Conservation (phyloP, 2,113 vertebrate species). For the Passer domesticus region DNA sequence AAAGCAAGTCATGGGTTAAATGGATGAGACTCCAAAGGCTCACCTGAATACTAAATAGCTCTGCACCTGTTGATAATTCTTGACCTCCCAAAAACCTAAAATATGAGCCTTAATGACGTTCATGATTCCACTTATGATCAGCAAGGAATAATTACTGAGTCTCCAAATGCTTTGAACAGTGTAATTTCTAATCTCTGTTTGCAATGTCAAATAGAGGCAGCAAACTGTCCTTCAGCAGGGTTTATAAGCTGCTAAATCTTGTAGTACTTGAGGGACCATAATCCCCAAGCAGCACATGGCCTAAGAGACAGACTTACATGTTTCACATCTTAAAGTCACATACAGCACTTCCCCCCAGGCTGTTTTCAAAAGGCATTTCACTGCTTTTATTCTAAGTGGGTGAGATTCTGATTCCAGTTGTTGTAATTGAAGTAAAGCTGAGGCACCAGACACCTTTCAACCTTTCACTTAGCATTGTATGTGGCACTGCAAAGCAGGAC, state of each 20-base stretch:
- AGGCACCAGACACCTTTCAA: neutral
- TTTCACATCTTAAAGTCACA: neutral
- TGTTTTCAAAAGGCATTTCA: neutral
- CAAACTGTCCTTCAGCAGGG: constrained; percentile 8
- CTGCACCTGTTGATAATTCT: neutral
- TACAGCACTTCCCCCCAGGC: neutral
- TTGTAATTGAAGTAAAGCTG: neutral
- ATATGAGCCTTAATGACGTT: neutral
- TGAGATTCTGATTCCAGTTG: neutral
- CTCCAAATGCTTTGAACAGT: neutral
- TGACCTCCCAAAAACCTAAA: neutral
- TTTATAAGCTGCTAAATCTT: constrained; percentile 47
- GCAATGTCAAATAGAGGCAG: neutral
- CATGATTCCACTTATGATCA: neutral
- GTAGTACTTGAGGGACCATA: constrained; percentile 19
- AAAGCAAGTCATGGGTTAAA: neutral
- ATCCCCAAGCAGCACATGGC: constrained; percentile 30
- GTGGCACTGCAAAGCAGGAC: neutral
- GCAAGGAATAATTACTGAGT: neutral
- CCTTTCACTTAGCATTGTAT: neutral
- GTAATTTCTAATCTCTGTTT: neutral
- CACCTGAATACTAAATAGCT: neutral
- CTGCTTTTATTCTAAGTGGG: neutral
- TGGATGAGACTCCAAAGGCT: neutral
- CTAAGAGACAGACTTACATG: neutral